Evolutionary conservation across 2,888 invertebrate species (phyloP).

Genomic region (Deilephila elpenor): DNA sequence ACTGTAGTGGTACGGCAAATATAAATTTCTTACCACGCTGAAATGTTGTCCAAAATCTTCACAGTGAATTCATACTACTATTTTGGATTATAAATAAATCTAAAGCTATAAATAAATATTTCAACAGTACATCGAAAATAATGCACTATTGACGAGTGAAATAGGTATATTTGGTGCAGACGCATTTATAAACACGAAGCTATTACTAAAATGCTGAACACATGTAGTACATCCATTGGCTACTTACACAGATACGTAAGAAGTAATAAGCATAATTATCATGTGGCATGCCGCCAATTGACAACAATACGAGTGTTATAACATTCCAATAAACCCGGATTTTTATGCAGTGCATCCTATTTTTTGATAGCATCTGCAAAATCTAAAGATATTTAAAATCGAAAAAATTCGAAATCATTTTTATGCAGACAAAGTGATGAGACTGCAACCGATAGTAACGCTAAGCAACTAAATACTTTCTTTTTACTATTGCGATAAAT

Average conservation of each 20-base stretch:
- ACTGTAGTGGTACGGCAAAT: too few relatives aligned
- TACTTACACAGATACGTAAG: neutral
- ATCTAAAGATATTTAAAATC: too few relatives aligned
- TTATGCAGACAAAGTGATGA: too few relatives aligned
- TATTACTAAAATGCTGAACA: neutral
- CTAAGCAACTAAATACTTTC: too few relatives aligned
- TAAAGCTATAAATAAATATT: neutral
- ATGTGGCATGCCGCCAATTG: neutral
- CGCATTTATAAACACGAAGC: slow-evolving; percentile 12
- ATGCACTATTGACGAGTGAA: slow-evolving; percentile 7
- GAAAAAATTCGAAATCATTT: too few relatives aligned
- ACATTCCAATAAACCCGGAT: neutral
- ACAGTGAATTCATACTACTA: neutral
- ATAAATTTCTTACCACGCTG: too few relatives aligned
- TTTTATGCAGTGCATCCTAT: neutral
- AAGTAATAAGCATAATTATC: neutral
- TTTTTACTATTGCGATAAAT: too few relatives aligned
- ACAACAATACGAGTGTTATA: neutral
- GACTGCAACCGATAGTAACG: too few relatives aligned
- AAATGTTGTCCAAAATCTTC: too few relatives aligned
- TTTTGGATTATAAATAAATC: slow-evolving; percentile 1
- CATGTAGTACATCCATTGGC: neutral
- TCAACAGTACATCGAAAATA: neutral
- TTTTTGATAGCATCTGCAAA: neutral
- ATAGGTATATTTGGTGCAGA: neutral